Conservation (phyloP, 1,140 invertebrate species). For the Penaeus vannamei region DNA sequence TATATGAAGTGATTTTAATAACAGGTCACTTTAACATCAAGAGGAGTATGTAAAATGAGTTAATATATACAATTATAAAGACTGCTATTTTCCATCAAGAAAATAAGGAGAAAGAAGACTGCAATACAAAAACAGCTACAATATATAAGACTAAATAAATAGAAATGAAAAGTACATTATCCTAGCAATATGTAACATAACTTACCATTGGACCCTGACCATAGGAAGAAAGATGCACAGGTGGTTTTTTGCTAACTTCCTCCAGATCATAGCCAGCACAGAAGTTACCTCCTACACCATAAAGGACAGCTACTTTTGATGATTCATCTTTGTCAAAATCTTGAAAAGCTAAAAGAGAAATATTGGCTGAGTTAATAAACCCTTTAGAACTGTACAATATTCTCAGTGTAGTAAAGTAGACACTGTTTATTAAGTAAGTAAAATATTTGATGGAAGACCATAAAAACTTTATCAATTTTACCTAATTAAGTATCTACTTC, state of each 20-base stretch:
- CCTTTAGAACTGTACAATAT: neutral
- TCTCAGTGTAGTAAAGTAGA: neutral
- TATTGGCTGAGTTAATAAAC: neutral
- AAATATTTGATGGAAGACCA: neutral
- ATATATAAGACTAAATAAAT: too few relatives aligned
- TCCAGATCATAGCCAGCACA: conserved; percentile 88
- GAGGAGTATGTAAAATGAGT: too few relatives aligned
- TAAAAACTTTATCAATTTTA: neutral
- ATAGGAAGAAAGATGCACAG: conserved; percentile 43
- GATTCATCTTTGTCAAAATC: conserved; percentile 84
- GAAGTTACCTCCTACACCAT: conserved; percentile 91
- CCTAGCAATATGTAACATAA: neutral
- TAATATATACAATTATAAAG: too few relatives aligned
- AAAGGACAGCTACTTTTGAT: conserved; percentile 82
- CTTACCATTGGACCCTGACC: conserved; percentile 71
- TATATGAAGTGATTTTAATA: too few relatives aligned
- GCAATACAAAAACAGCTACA: too few relatives aligned
- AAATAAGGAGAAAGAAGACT: too few relatives aligned
- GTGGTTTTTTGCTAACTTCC: conserved; percentile 75
- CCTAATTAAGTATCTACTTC: neutral
- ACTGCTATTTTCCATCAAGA: too few relatives aligned
- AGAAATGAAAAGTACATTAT: too few relatives aligned
- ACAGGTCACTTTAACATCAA: too few relatives aligned
- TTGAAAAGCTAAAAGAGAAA: conserved; percentile 78
- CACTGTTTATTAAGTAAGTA: neutral